Evolutionary conservation across 1,140 invertebrate genomes (phyloP).

Genomic region (Saxidomus purpurata): DNA sequence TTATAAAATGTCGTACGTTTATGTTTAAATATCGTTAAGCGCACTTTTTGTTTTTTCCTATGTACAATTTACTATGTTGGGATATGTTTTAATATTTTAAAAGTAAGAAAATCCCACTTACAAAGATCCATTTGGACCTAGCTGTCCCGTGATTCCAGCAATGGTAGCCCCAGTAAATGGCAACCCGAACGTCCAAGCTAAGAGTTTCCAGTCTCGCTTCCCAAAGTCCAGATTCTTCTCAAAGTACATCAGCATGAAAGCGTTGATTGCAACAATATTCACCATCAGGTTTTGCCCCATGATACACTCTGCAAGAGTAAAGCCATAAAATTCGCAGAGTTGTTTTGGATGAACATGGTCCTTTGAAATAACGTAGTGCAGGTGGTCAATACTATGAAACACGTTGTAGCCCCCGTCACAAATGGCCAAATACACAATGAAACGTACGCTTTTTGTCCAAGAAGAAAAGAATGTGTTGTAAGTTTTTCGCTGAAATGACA

Average conservation of each 20-base stretch:
- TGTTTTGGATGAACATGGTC: conserved; percentile 64
- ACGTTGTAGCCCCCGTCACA: conserved; percentile 69
- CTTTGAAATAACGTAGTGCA: conserved; percentile 64
- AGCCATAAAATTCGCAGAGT: conserved; percentile 66
- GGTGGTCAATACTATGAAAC: conserved; percentile 65
- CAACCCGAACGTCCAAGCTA: conserved; percentile 62
- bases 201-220: conserved; percentile 58
- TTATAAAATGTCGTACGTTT: too few relatives aligned
- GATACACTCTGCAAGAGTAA: conserved; percentile 63
- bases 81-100: neutral
- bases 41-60: too few relatives aligned
- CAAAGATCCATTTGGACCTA: conserved; percentile 69
- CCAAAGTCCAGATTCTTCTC: conserved; percentile 64
- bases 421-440: conserved; percentile 68
- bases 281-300: conserved; percentile 68
- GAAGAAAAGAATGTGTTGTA: conserved; percentile 60
- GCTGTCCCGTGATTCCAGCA: conserved; percentile 32
- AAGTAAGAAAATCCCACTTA: conserved; percentile 40
- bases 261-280: conserved; percentile 69
- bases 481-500: conserved; percentile 59
- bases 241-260: conserved; percentile 68
- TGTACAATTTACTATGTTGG: too few relatives aligned
- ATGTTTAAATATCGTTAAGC: too few relatives aligned
- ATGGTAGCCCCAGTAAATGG: conserved; percentile 54
- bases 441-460: conserved; percentile 69